These are phyloP conservation scores for Galagoides demidoff DNA, from an alignment of 2,797 vertebrate genomes.

Conservation along the genomic window DNA sequence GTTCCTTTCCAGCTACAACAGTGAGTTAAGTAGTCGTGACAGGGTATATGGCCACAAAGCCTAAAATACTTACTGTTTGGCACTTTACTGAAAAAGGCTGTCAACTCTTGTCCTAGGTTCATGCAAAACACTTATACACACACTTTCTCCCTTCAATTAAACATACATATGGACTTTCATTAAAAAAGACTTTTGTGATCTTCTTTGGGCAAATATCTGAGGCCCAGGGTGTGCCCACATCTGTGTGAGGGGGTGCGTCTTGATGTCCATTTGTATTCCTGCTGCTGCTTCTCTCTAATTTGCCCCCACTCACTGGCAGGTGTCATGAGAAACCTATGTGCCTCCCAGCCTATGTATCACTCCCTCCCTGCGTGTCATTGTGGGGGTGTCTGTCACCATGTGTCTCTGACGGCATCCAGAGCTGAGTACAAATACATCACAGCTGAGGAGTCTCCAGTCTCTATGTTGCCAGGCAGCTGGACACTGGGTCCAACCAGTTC, in stretches of 20 bases:
- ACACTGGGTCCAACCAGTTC: not conserved
- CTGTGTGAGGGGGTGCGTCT: not conserved
- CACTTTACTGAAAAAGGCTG: not conserved
- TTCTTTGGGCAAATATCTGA: not conserved
- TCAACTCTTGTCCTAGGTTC: not conserved
- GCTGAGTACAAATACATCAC: slow-evolving; percentile 51
- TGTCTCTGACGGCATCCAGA: slow-evolving; percentile 67
- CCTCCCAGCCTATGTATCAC: slow-evolving; percentile 65
- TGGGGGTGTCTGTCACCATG: slow-evolving; percentile 67
- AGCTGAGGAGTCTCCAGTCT: slow-evolving; percentile 31
- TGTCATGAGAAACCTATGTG: slow-evolving; percentile 19
- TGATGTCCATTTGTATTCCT: not conserved
- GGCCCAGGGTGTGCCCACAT: not conserved
- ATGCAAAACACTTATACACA: too few relatives aligned
- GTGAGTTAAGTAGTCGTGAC: not conserved
- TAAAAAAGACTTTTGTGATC: not conserved
- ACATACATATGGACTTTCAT: not conserved
- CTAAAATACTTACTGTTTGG: not conserved
- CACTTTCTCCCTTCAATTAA: not conserved
- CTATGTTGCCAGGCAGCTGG: slow-evolving; percentile 49
- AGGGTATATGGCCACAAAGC: not conserved
- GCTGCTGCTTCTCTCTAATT: not conserved
- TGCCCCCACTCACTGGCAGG: slow-evolving; percentile 3
- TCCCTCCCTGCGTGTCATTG: slow-evolving; percentile 67
- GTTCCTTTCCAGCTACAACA: not conserved